Conservation (phyloP, 92 coral and sea anemone species). For the Bergia puertoricense region DNA sequence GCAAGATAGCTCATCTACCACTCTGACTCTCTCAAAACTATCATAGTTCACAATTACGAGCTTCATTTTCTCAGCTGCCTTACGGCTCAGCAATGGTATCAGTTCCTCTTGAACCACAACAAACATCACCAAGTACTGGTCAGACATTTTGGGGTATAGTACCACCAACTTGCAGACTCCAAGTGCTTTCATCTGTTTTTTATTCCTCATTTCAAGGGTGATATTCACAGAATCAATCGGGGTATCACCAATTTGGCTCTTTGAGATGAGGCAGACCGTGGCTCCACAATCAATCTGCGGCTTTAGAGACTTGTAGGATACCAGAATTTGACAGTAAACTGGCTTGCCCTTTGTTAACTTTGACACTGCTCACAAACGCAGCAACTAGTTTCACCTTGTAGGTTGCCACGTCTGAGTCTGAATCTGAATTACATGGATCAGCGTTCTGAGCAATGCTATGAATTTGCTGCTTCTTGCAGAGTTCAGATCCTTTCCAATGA, state of each 20-base stretch:
- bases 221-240: constrained; percentile 24
- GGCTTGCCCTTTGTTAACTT: constrained; percentile 22
- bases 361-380: constrained; percentile 42
- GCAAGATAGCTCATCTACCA: constrained; percentile 11
- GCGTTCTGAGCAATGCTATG: constrained; percentile 30
- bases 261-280: constrained; percentile 29
- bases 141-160: constrained; percentile 28
- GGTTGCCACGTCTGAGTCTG: constrained; percentile 48
- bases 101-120: constrained; percentile 44
- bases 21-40: constrained; percentile 45
- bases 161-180: constrained; percentile 11
- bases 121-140: constrained; percentile 40
- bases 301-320: constrained; percentile 17
- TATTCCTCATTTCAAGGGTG: constrained; percentile 48
- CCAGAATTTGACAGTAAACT: constrained; percentile 19
- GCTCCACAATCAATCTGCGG: constrained; percentile 38
- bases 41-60: constrained; percentile 51
- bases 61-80: constrained; percentile 48
- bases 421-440: constrained; percentile 29
- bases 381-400: constrained; percentile 32
- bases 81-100: constrained; percentile 37
- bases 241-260: constrained; percentile 38
- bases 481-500: constrained; percentile 39
- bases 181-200: constrained; percentile 27
- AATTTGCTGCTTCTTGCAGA: constrained; percentile 27